Conservation (phyloP, 2,888 invertebrate species). For the Oscheius onirici region DNA sequence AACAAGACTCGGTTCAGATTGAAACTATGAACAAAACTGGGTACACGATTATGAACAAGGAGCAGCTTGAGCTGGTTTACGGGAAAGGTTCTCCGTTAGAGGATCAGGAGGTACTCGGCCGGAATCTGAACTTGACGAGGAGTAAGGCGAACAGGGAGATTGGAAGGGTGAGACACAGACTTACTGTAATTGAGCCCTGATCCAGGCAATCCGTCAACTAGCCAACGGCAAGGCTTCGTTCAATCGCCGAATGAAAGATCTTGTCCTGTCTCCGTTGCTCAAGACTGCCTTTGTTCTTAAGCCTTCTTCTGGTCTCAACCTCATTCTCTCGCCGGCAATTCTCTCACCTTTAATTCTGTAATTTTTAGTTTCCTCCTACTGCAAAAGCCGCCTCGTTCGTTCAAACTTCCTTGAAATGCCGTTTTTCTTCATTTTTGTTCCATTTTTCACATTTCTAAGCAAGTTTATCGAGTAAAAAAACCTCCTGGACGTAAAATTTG, state of each 20-base stretch:
- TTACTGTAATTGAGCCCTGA: neutral
- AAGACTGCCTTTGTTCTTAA: conserved; percentile 25
- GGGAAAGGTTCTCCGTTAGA: conserved; percentile 54
- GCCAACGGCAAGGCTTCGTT: neutral
- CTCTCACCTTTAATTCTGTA: conserved; percentile 38
- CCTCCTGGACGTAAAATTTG: no score
- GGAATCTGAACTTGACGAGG: conserved; percentile 31
- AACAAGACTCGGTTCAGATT: conserved; percentile 35
- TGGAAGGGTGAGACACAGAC: conserved; percentile 15
- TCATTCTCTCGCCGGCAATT: conserved; percentile 44
- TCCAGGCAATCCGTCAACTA: neutral
- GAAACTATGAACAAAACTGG: conserved; percentile 60
- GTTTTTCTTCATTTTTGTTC: no score
- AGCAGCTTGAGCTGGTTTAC: conserved; percentile 59
- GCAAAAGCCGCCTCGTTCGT: no score
- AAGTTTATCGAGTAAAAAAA: no score
- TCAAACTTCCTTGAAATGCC: no score
- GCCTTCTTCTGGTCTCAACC: neutral
- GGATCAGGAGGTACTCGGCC: conserved; percentile 39
- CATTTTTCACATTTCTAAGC: no score
- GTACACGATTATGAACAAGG: conserved; percentile 53
- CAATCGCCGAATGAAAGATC: conserved; percentile 34
- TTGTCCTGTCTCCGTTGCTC: conserved; percentile 44
- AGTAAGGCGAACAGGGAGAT: conserved; percentile 30
- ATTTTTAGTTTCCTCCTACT: no score